Base-by-base conservation (phyloP, 2,797 vertebrate genomes). In the Cyclura pinguis region DNA sequence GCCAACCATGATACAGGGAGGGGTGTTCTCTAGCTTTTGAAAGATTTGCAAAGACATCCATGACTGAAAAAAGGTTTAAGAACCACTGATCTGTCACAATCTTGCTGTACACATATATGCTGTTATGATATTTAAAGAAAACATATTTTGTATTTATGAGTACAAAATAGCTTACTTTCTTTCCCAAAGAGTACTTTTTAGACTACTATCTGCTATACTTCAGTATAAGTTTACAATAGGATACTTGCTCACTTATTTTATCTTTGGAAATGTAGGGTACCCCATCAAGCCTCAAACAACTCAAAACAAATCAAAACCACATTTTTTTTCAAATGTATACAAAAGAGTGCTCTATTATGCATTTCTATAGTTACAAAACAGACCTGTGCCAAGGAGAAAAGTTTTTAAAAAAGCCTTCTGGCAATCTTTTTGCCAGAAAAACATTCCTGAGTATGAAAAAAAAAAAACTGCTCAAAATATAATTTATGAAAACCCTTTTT, bases 211-310 rank as follows among this genome's bases (percentile, higher is more conserved):
- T 14, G 42, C 9, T 47, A 69, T 20, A 64, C 3, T 32, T 42
- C 4, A 55, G 32, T 6, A 72, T 50, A 29, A 42, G 1, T 14
- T 42, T 42, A 76, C 55, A 77, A 29, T 64, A 62, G 16, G 32
- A 22, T 32, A 87, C 42, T 50, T 82, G 47, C 57, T 38, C 67
- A 2, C 47, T 38, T 7, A 62, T 24, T 62, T 81, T 76, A 22
- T 12, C 5, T 16, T 42, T 87, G 76, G 3, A n/a, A n/a, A 80
- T 52, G 0, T 42, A 57, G 14, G 73, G 24, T 76, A 88, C 92
- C 95, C 94, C 92, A 93, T 93, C 91, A 94, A 88, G 52, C 47
- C 94, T 89, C 89, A 69, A 88, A 92, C 93, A 93, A 84, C 86
- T 92, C 91, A 93, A 89, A 87, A 87, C 86, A 22, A 64, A 92